A percentile compares a stretch with the other conserved stretches of the same genome.
These are phyloP conservation scores for Lycaon pictus DNA, from an alignment of 2,113 vertebrate species.

Conservation along the genomic window DNA sequence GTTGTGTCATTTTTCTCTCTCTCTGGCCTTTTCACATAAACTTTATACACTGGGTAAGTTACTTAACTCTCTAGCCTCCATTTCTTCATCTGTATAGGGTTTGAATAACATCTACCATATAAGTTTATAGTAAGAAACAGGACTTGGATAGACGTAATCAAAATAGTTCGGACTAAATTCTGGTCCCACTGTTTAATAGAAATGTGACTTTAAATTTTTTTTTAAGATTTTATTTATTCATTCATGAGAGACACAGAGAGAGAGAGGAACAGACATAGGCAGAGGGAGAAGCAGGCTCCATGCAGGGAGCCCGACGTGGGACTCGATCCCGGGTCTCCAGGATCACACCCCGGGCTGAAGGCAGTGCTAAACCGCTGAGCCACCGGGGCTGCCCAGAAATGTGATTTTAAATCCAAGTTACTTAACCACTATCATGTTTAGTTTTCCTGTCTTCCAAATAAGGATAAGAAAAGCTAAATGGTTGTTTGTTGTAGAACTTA, in stretches of 20 bases:
- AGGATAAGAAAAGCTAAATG: background rate
- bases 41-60: background rate
- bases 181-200: background rate
- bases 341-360: too few species aligned
- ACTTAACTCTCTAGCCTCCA: background rate
- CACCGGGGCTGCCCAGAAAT: background rate
- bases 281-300: too few species aligned
- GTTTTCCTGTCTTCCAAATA: background rate
- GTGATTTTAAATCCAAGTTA: conserved; percentile 22
- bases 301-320: too few species aligned
- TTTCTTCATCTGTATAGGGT: background rate
- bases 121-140: background rate
- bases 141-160: background rate
- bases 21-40: background rate
- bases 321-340: too few species aligned
- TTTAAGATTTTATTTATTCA: too few species aligned
- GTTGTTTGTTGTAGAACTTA: background rate
- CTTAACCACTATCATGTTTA: background rate
- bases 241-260: too few species aligned
- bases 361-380: too few species aligned
- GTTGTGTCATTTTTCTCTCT: background rate
- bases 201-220: background rate
- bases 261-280: too few species aligned
- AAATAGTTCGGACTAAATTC: background rate
- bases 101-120: background rate